Evolutionary conservation across 2,888 invertebrate genomes (phyloP).

Genomic region (Tillus elongatus): DNA sequence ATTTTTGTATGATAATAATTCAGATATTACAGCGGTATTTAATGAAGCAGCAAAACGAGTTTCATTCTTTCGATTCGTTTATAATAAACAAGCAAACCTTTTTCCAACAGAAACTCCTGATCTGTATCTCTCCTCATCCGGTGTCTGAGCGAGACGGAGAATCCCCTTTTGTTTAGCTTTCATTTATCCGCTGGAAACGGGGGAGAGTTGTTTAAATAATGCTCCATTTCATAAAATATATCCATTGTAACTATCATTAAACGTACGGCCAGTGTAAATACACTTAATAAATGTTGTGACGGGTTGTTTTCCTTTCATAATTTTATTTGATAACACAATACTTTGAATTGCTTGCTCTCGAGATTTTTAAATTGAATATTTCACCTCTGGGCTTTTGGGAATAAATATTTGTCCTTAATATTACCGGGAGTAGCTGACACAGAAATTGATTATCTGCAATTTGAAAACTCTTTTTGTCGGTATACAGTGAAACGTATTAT

Average conservation of each 20-base stretch:
- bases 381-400: neutral
- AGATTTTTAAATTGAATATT: constrained; percentile 12
- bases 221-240: constrained; percentile 31
- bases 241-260: constrained; percentile 32
- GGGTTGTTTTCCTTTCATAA: constrained; percentile 36
- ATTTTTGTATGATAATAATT: no score
- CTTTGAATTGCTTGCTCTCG: constrained; percentile 16
- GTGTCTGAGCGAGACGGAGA: constrained; percentile 23
- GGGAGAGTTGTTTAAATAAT: constrained; percentile 32
- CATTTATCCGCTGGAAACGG: constrained; percentile 33
- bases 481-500: no score
- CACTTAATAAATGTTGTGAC: constrained; percentile 26
- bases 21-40: no score
- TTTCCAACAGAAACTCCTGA: constrained; percentile 4
- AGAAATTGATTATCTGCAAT: no score
- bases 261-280: constrained; percentile 33
- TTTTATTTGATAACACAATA: constrained; percentile 26
- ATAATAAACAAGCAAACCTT: neutral
- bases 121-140: constrained; percentile 21
- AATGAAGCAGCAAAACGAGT: constrained; percentile 1
- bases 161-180: constrained; percentile 35
- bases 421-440: no score
- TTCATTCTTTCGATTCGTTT: neutral
- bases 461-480: no score
- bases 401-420: no score